Percentiles rank a stretch among this genome's conserved stretches.
These are phyloP conservation scores for Deilephila elpenor DNA, from an alignment of 2,888 invertebrate genomes.

Conservation along the genomic window DNA sequence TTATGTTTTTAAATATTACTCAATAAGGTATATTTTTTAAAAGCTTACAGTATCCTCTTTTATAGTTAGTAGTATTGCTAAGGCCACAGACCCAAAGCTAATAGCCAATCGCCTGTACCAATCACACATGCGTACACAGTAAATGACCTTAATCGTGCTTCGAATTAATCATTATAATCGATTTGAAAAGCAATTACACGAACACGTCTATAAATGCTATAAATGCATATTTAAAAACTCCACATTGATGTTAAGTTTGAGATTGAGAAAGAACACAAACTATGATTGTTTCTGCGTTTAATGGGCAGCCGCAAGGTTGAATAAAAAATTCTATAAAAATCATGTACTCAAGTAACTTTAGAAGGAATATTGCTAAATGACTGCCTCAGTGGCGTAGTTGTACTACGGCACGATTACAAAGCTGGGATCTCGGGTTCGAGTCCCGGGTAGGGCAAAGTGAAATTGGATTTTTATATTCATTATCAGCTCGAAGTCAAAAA, in stretches of 20 bases:
- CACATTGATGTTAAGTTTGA: not conserved
- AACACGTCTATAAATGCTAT: conserved; percentile 1
- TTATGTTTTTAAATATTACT: too few species aligned
- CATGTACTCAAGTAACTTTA: too few species aligned
- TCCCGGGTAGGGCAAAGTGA: too few species aligned
- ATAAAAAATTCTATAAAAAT: too few species aligned
- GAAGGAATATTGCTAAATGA: too few species aligned
- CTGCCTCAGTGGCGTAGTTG: too few species aligned
- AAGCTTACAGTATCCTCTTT: not conserved
- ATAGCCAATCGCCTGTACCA: not conserved
- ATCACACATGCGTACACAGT: not conserved
- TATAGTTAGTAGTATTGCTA: not conserved
- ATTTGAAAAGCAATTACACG: conserved; percentile 19
- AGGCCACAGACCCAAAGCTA: not conserved
- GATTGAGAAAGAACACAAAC: not conserved
- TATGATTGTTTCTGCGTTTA: not conserved
- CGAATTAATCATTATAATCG: conserved; percentile 11
- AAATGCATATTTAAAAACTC: not conserved
- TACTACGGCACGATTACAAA: too few species aligned
- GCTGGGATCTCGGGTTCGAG: too few species aligned
- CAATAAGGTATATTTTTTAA: too few species aligned
- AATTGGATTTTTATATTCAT: too few species aligned
- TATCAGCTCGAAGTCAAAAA: too few species aligned
- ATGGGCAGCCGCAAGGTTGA: too few species aligned
- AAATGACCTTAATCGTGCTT: conserved; percentile 12